Conservation (phyloP, 2,888 invertebrate species). For the Parnassius orleans region DNA sequence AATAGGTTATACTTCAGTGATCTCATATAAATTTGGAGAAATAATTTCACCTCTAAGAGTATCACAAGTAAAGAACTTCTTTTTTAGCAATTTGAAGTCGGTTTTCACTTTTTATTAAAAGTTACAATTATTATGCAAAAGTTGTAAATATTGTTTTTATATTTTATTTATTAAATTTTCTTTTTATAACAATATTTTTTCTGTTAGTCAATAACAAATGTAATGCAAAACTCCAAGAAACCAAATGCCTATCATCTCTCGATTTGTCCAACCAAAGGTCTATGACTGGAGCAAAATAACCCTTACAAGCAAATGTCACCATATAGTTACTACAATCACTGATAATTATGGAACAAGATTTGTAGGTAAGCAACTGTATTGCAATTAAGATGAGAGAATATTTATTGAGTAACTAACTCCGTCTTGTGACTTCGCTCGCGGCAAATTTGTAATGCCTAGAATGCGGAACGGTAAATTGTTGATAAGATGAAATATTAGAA, state of each 20-base stretch:
- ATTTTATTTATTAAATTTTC: too few relatives aligned
- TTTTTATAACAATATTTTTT: too few relatives aligned
- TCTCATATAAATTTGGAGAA: too few relatives aligned
- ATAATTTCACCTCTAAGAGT: too few relatives aligned
- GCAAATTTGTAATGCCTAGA: background rate
- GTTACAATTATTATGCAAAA: too few relatives aligned
- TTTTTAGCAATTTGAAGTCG: too few relatives aligned
- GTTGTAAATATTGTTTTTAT: too few relatives aligned
- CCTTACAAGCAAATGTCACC: conserved; percentile 16
- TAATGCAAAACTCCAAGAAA: background rate
- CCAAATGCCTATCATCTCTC: too few relatives aligned
- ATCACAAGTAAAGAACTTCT: too few relatives aligned
- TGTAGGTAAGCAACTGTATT: conserved; percentile 8
- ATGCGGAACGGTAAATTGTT: background rate
- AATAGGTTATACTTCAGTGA: too few relatives aligned
- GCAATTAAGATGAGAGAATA: conserved; percentile 2
- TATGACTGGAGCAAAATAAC: conserved; percentile 5
- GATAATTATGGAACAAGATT: conserved; percentile 18
- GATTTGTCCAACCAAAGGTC: background rate
- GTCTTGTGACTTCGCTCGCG: background rate
- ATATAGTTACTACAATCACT: conserved; percentile 6
- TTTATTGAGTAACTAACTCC: conserved; percentile 11
- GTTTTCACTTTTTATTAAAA: too few relatives aligned
- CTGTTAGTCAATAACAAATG: too few relatives aligned
- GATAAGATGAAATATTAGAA: background rate